Base-by-base conservation (phyloP, 92 coral and sea anemone species). In the Heliopora coerulea region DNA sequence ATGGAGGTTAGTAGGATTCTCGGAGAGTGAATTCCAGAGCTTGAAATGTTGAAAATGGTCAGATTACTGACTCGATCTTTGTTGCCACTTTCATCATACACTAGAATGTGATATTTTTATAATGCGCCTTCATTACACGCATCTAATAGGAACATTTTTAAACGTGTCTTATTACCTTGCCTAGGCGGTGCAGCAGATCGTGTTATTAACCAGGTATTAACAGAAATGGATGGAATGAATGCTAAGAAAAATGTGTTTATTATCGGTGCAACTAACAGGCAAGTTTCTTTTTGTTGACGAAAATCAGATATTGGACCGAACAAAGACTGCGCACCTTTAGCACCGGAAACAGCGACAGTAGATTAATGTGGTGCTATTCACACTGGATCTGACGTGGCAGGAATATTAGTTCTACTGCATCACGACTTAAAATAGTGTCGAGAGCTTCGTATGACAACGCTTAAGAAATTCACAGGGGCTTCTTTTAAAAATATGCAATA, bases 201-300 rank as follows among this genome's bases (percentile, higher is more conserved):
- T 63, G 99, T 95, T 25, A 95, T 95, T 72, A 95, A 95, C 86
- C 99, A 95, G 65, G 91, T 95, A 35, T 87, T 95, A 25, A 95
- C 99, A 58, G 99, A 95, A 65, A 95, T 95, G 99, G 99, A 95
- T 25, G 99, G 99, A 65, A 95, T 95, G 99, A 95, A 95, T 59
- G 99, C 91, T 42, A 95, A 95, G 86, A 95, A 95, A 62, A 95
- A 95, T 82, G 99, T 95, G 30, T 95, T 95, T 56, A 95, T 95
- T 57, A 95, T 95, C 74, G 99, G 99, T 59, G 99, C 99, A 1
- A 95, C 99, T 23, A 95, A 95, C 88, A 90, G 98, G 90, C 85
- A 24, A 44, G 82, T 13, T 11, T 14, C 8, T 15, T 65, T 0
- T 4, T 28, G 25, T 3, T n/a, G n/a, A n/a, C n/a, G n/a, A n/a